Conservation (phyloP, 2,888 invertebrate species). For the Phaonia tiefii region DNA sequence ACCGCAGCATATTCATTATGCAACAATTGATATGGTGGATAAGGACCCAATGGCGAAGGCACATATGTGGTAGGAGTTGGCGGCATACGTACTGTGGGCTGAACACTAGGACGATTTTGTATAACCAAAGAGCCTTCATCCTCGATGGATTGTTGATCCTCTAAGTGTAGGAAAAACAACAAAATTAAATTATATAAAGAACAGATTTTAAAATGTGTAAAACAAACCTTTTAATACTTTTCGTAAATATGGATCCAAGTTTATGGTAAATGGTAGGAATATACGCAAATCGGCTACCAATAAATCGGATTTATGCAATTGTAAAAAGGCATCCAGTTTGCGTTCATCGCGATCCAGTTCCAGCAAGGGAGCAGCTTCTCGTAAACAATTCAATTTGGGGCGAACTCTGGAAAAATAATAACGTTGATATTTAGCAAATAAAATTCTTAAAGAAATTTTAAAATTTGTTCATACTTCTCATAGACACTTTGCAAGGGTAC, state of each 20-base stretch:
- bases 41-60: conserved; percentile 73
- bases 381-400: conserved; percentile 89
- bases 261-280: conserved; percentile 98
- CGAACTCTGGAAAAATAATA: conserved; percentile 85
- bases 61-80: conserved; percentile 74
- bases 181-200: neutral
- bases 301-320: conserved; percentile 92
- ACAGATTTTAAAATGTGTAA: neutral
- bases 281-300: conserved; percentile 94
- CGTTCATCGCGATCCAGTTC: conserved; percentile 97
- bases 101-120: conserved; percentile 77
- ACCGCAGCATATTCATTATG: conserved; percentile 73
- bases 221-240: conserved; percentile 96
- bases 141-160: conserved; percentile 86
- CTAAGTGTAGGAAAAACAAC: conserved; percentile 77
- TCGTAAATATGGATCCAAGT: conserved; percentile 97
- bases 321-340: conserved; percentile 95
- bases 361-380: conserved; percentile 93
- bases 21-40: conserved; percentile 77
- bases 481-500: conserved; percentile 94
- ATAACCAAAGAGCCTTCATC: conserved; percentile 81
- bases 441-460: neutral
- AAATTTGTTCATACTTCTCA: conserved; percentile 88
- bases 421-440: conserved; percentile 4
- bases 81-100: conserved; percentile 74